Base-by-base conservation (phyloP, 2,888 invertebrate genomes). In the Myopa tessellatipennis region DNA sequence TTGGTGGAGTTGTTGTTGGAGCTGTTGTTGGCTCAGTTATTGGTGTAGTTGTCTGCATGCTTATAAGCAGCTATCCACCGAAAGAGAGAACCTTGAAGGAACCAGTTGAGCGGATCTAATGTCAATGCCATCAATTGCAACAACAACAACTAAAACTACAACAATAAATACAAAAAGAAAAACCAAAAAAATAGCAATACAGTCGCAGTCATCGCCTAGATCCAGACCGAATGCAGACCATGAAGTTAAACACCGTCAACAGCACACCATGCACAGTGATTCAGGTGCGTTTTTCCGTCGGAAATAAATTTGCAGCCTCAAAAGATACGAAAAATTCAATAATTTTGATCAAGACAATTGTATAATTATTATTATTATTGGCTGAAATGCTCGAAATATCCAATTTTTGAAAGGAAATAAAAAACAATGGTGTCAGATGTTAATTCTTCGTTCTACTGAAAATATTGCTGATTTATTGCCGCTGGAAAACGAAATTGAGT, bases 21-120 rank as follows among this genome's bases (percentile, higher is more conserved):
- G 50, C 7, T 40, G 52, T 69, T 8, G 52, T 52, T 58, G 60
- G 45, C 16, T 60, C 14, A 16, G 58, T 60, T 55, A 36, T 38
- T 75, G 74, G 10, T 68, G 69, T 0, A 16, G 12, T 34, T 70
- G 52, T 26, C 70, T 70, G 34, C 52, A 18, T 70, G 52, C 5
- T 18, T 58, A 12, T 58, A 5, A n/a, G 58, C 38, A 38, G 40
- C 67, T n/a, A 40, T 18, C 52, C 26, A 18, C 52, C 26, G 55
- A 52, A 69, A 34, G 55, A 79, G 82, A 84, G 83, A 85, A 86
- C 88, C 88, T 88, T 88, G 87, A 88, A 85, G 84, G 87, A 88
- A 88, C 88, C 87, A 85, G 88, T 88, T 87, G 80, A 79, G 82
- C 82, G 83, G 83, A 87, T 88, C 88, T 88, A 88, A 88, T 88